Evolutionary conservation across 2,113 vertebrate species (phyloP), one percentile per base, ranked within the genome.

Genomic region (Strix uralensis): DNA sequence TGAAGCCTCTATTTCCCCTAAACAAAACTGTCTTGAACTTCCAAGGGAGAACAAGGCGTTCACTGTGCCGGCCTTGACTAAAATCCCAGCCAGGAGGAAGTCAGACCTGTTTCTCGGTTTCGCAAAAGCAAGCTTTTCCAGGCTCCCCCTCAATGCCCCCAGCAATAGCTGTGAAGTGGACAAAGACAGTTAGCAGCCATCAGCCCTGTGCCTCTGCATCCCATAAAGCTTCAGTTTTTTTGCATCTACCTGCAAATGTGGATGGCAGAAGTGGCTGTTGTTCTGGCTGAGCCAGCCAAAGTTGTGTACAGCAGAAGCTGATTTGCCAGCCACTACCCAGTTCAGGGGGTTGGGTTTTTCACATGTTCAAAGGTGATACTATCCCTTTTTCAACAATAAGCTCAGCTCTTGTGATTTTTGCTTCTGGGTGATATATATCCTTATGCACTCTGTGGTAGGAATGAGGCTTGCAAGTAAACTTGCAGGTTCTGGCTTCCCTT

Each of bases 21-120:
- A 94, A 95, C 86, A 95, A 96, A 97, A 96, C 88, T 52, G 78
- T 90, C 90, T 81, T 92, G 81, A 88, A 93, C 95, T 96, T 96
- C 90, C 57, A 93, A 82, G 29, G 42, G 27, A 91, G 77, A 97
- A 97, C 96, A 97, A 97, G 96, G 90, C 86, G 22, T 88, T 78
- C 78, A 81, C 91, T 97, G 94, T 97, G 81, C 57, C 81, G 69
- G 67, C 55, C 83, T 87, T 87, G 59, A 87, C 86, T 91, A 80
- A 90, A 90, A 87, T 66, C 61, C 49, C 57, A 88, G 81, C 70
- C 73, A 93, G 49, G 63, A 94, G 49, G 81, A 95, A 95, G 57
- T 95, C 71, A 93, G 90, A 86, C 77, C 59, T 38, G 58, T 88
- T 94, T 86, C 88, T 96, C 88, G 61, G 82, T 81, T 86, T 84